Evolutionary conservation across 2,113 vertebrate genomes (phyloP).

Genomic region (Siniperca chuatsi): DNA sequence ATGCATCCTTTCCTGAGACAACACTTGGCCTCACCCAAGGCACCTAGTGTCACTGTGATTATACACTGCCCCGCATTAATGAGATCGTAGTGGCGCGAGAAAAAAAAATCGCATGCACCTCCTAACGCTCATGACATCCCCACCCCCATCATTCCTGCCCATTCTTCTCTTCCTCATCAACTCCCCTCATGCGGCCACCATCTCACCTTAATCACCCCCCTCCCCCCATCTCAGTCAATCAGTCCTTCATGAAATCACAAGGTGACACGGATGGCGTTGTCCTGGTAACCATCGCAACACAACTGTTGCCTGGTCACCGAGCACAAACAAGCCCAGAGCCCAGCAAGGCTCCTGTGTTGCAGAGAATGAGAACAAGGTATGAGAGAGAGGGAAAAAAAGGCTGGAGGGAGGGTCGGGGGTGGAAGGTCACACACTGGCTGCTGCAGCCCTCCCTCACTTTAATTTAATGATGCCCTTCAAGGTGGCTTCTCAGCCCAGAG

Average conservation of each 20-base stretch:
- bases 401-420: conserved; percentile 43
- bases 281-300: conserved; percentile 76
- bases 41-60: conserved; percentile 71
- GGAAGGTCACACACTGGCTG: conserved; percentile 64
- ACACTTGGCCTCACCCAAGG: conserved; percentile 63
- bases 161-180: conserved; percentile 31
- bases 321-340: conserved; percentile 60
- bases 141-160: neutral
- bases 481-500: conserved; percentile 39
- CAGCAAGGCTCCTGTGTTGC: conserved; percentile 37
- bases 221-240: conserved; percentile 74
- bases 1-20: conserved; percentile 56
- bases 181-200: conserved; percentile 15
- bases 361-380: conserved; percentile 54
- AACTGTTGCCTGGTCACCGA: conserved; percentile 79
- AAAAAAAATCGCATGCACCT: conserved; percentile 43
- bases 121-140: conserved; percentile 17
- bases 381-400: conserved; percentile 53
- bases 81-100: conserved; percentile 33
- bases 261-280: conserved; percentile 73
- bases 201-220: conserved; percentile 39
- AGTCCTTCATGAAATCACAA: conserved; percentile 74
- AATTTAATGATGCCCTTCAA: conserved; percentile 65
- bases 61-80: conserved; percentile 53
- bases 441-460: conserved; percentile 50